Percentiles rank a stretch among this genome's conserved stretches.
phyloP scores from a whole-genome alignment of 2,113 vertebrate species.

The Synodontis membranacea region DNA sequence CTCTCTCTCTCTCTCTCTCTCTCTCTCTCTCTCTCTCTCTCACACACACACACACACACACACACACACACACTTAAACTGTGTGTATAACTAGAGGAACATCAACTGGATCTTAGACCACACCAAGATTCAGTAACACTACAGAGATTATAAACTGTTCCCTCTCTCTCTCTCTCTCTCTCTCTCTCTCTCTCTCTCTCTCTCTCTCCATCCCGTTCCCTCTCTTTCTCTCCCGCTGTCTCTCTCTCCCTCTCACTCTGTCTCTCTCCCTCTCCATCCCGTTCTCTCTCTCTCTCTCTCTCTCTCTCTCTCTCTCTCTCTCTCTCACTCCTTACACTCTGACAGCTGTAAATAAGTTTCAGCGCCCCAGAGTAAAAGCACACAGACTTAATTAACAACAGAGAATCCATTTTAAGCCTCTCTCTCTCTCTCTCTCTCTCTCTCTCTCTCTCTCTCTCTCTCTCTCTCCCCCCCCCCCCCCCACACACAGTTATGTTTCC shows the following conservation, averaged over 20 bases:
- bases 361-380: not conserved
- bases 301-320: not conserved
- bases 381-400: conserved; percentile 46
- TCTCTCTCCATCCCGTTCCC: no score
- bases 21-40: not conserved
- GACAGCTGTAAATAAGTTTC: no score
- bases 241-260: not conserved
- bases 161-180: no score
- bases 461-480: conserved; percentile 20
- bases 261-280: not conserved
- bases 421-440: no score
- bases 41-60: conserved; percentile 16
- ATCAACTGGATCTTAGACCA: not conserved
- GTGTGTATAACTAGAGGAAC: not conserved
- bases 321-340: no score
- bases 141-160: not conserved
- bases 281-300: not conserved
- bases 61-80: not conserved
- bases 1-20: no score
- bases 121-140: not conserved
- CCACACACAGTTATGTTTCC: conserved; percentile 6
- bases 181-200: no score
- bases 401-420: conserved; percentile 41
- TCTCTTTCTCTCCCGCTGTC: not conserved
- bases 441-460: no score